A percentile compares a stretch with the other conserved stretches of the same genome.
Conservation (phyloP, 2,797 vertebrate species). For the Myripristis murdjan region DNA sequence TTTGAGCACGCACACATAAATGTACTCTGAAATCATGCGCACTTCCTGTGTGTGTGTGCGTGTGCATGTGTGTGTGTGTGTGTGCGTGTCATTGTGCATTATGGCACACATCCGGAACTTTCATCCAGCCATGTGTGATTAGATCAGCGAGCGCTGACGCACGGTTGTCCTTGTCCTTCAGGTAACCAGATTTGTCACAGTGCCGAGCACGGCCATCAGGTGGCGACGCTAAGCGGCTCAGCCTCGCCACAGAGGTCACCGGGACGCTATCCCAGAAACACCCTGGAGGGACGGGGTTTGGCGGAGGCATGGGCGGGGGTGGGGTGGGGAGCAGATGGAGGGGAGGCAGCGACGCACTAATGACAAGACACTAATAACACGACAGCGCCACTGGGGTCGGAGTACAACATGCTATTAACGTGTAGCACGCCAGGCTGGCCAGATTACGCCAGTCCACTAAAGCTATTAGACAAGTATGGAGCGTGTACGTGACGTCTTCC, state of each 20-base stretch:
- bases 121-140: conserved; percentile 42
- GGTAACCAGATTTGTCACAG: conserved; percentile 78
- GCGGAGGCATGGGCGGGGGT: conserved; percentile 25
- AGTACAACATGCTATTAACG: conserved; percentile 70
- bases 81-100: conserved; percentile 32
- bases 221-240: conserved; percentile 73
- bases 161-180: conserved; percentile 82
- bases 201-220: conserved; percentile 72
- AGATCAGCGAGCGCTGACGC: conserved; percentile 63
- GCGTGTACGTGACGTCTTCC: conserved; percentile 39
- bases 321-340: conserved; percentile 76
- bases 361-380: conserved; percentile 71
- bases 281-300: conserved; percentile 61
- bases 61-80: not conserved
- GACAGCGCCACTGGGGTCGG: conserved; percentile 55
- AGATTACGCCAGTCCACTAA: conserved; percentile 67
- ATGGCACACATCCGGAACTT: conserved; percentile 25
- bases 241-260: conserved; percentile 68
- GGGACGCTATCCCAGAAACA: conserved; percentile 76
- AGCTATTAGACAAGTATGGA: conserved; percentile 54
- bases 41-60: conserved; percentile 19
- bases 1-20: not conserved
- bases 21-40: conserved; percentile 21
- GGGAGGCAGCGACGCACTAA: conserved; percentile 58
- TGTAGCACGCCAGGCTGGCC: conserved; percentile 50